These are phyloP conservation scores for Scaptomyza montana DNA, from an alignment of 1,140 invertebrate genomes.

Conservation along the genomic window DNA sequence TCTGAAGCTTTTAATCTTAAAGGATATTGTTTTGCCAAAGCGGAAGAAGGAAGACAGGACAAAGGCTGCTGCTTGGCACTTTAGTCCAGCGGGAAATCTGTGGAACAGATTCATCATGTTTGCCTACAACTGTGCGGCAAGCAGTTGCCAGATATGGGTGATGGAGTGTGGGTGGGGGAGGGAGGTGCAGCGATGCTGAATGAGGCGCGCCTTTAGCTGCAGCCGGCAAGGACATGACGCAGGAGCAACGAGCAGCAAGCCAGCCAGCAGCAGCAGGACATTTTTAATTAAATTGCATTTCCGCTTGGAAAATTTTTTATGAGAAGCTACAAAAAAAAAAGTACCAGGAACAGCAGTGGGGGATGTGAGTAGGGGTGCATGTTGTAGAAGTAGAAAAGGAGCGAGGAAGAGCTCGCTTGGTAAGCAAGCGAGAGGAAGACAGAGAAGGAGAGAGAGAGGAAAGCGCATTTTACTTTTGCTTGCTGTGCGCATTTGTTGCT, in stretches of 20 bases:
- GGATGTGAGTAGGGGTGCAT: conserved; percentile 8
- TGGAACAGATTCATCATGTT: conserved; percentile 78
- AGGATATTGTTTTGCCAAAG: conserved; percentile 61
- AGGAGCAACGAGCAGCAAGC: conserved; percentile 2
- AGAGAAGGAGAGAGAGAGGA: neutral
- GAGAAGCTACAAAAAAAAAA: conserved; percentile 74
- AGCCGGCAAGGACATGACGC: neutral
- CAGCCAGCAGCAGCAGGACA: conserved; percentile 75
- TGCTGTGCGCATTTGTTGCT: conserved; percentile 47
- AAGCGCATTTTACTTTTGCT: conserved; percentile 56
- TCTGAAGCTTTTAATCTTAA: conserved; percentile 78
- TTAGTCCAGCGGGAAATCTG: conserved; percentile 76
- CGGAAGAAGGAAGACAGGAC: neutral
- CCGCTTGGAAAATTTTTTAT: conserved; percentile 82
- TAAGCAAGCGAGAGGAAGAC: neutral
- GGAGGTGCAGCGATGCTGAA: conserved; percentile 12
- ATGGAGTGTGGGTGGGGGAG: neutral
- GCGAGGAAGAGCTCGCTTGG: neutral
- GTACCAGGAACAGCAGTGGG: conserved; percentile 31
- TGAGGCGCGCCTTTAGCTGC: conserved; percentile 35
- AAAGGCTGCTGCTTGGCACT: conserved; percentile 16
- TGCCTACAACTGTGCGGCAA: conserved; percentile 71
- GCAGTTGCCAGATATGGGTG: conserved; percentile 22
- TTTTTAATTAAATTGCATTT: conserved; percentile 82
- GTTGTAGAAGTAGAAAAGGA: conserved; percentile 1